These are phyloP conservation scores for Sebastes melanostomus DNA, from an alignment of 2,797 vertebrate genomes.

Conservation along the genomic window DNA sequence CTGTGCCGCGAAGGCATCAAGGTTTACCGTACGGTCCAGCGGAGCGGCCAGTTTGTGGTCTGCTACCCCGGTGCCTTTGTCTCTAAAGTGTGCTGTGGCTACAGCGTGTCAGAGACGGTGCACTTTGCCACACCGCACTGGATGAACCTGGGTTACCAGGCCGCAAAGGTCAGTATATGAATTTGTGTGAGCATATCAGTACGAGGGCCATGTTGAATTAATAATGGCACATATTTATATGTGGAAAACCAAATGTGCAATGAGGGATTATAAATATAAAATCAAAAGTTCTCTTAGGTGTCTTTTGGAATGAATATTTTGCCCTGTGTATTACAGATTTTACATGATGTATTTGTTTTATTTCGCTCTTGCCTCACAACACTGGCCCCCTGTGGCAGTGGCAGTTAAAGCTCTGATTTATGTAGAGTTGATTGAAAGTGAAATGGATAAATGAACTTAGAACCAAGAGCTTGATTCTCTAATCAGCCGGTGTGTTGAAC, in stretches of 20 bases:
- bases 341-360: neutral
- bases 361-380: constrained; percentile 18
- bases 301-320: neutral
- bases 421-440: constrained; percentile 17
- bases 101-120: constrained; percentile 98
- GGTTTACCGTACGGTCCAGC: constrained; percentile 96
- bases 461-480: constrained; percentile 24
- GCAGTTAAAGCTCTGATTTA: constrained; percentile 30
- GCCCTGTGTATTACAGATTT: neutral
- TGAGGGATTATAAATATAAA: neutral
- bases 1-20: constrained; percentile 96
- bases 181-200: neutral
- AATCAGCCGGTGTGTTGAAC: constrained; percentile 30
- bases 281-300: neutral
- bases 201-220: neutral
- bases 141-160: constrained; percentile 97
- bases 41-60: constrained; percentile 97
- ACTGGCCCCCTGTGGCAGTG: constrained; percentile 54
- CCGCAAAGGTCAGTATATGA: constrained; percentile 89
- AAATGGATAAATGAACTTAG: constrained; percentile 23
- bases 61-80: constrained; percentile 98
- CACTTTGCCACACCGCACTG: constrained; percentile 99
- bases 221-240: neutral
- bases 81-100: constrained; percentile 98
- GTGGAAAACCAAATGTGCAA: neutral